These are phyloP conservation scores for Sebastes trivittatus DNA, from an alignment of 2,797 vertebrate species.

Conservation along the genomic window DNA sequence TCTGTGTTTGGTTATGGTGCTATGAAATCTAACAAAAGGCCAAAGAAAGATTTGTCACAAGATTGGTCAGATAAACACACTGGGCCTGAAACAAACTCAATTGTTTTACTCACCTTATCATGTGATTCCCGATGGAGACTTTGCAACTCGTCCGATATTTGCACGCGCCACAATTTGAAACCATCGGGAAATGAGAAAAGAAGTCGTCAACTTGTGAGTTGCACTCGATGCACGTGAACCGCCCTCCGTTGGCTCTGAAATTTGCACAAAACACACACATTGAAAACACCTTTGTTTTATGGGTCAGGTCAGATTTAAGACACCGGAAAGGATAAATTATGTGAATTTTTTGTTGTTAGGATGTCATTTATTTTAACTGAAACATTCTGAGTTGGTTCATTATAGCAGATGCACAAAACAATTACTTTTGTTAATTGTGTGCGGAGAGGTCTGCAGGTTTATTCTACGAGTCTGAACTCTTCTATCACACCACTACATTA, in stretches of 20 bases:
- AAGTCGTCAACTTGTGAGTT: slow-evolving; percentile 87
- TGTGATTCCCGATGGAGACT: slow-evolving; percentile 93
- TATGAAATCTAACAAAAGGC: slow-evolving; percentile 87
- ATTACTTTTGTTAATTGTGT: background rate
- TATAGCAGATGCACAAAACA: background rate
- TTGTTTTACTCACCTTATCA: slow-evolving; percentile 87
- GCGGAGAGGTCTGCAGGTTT: background rate
- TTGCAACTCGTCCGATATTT: slow-evolving; percentile 95
- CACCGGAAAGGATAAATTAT: background rate
- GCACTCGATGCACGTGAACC: slow-evolving; percentile 93
- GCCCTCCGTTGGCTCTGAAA: slow-evolving; percentile 78
- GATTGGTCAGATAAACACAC: background rate
- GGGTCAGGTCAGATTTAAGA: background rate
- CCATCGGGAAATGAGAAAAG: slow-evolving; percentile 90
- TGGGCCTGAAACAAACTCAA: background rate
- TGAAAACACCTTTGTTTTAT: background rate
- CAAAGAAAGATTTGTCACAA: background rate
- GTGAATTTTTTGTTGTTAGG: background rate
- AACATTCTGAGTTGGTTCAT: background rate
- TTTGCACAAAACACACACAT: slow-evolving; percentile 14
- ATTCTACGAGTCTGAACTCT: background rate
- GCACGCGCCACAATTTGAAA: slow-evolving; percentile 91
- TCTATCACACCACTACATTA: background rate
- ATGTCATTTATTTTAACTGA: background rate
- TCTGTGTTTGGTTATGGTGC: slow-evolving; percentile 87